Evolutionary conservation across 2,888 invertebrate genomes (phyloP), one percentile per base, ranked within the genome.

Genomic region (Zeuzera pyrina): DNA sequence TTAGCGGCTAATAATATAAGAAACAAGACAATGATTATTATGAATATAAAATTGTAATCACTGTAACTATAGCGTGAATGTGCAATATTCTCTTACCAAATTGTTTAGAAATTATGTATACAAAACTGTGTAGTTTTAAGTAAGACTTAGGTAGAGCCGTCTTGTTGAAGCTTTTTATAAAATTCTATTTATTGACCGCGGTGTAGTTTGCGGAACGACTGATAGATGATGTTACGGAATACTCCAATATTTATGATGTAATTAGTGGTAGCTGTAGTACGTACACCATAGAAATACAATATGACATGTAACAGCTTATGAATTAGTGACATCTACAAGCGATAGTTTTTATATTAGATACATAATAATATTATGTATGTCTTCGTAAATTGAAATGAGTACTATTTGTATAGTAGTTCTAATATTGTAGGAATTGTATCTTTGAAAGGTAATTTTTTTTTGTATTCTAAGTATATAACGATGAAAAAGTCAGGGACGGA

Each of bases 111-210:
- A 65, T 69, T 78, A 78, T 74, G 70, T 81, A 81, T 79, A 81
- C 81, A 81, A 77, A n/a, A 77, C 44, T 72, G 66, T 79, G 70
- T 79, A 81, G 78, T 76, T 78, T 76, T 79, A 79, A 81, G 61
- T 52, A 67, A 77, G 78, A 77, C 49, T 71, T 79, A 79, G n/a
- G n/a, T n/a, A n/a, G n/a, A n/a, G 81, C 66, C 70, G 78, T 79
- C 78, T 78, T 77, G 81, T 81, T 81, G 67, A 78, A 64, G 81
- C 78, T 81, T 81, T 77, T 79, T 77, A 77, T 76, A 73, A 73
- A 76, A 79, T 62, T 78, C 70, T 79, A 79, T 78, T 77, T 77
- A 78, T 69, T 73, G 56, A 61, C 76, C 78, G 79, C 77, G 52
- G 46, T 58, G 64, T 77, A 74, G 76, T 47, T 51, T 48, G 81